Evolutionary conservation across 1,140 invertebrate species (phyloP).

Genomic region (Heliconius nattereri): DNA sequence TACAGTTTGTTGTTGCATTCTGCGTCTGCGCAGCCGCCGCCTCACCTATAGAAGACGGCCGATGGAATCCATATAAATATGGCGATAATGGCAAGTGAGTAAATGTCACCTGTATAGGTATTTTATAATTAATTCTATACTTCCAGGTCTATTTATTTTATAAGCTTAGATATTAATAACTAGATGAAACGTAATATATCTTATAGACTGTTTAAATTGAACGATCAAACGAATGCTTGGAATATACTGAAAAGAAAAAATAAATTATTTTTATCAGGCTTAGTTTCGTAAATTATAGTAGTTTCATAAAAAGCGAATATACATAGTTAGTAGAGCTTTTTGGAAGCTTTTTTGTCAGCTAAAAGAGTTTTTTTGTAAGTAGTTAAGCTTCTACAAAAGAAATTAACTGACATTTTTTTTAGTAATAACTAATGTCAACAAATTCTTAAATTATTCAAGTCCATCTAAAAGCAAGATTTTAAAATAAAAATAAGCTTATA

Average conservation of each 20-base stretch:
- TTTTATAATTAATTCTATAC: background rate
- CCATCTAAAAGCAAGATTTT: background rate
- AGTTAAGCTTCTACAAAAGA: no score
- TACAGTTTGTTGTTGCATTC: conserved; percentile 62
- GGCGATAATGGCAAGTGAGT: conserved; percentile 75
- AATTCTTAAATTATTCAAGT: background rate
- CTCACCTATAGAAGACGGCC: conserved; percentile 63
- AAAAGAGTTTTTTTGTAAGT: no score
- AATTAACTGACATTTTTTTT: background rate
- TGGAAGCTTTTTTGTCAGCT: no score
- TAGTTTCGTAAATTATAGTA: no score
- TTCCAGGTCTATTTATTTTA: conserved; percentile 18
- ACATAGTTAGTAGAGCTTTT: no score
- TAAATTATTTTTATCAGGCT: no score
- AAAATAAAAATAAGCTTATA: background rate
- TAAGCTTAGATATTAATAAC: background rate
- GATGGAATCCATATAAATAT: conserved; percentile 73
- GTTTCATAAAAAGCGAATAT: no score
- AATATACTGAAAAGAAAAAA: no score
- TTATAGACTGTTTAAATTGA: no score
- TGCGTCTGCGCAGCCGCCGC: conserved; percentile 60
- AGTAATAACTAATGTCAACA: background rate
- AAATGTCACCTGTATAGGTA: conserved; percentile 53
- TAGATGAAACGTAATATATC: no score
- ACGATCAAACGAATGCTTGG: no score